These are phyloP conservation scores for Plemyria rubiginata DNA, from an alignment of 2,888 invertebrate species.

Conservation along the genomic window DNA sequence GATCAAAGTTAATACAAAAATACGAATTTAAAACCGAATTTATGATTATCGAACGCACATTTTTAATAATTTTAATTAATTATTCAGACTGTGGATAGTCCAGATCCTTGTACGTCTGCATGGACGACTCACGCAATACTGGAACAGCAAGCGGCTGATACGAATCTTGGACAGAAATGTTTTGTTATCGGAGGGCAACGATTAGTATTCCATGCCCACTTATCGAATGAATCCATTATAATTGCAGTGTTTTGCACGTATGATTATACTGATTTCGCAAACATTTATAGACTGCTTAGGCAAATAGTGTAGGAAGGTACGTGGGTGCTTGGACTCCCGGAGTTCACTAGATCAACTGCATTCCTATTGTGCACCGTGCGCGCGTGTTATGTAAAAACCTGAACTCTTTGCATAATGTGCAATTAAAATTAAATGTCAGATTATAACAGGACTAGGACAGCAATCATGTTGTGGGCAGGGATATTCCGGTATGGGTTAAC, in stretches of 20 bases:
- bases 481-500: too few species aligned
- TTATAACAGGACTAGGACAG: not conserved
- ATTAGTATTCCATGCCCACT: slow-evolving; percentile 55
- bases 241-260: slow-evolving; percentile 56
- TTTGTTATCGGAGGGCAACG: slow-evolving; percentile 64
- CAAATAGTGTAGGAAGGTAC: not conserved
- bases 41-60: slow-evolving; percentile 5
- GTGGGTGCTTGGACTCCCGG: not conserved
- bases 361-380: slow-evolving; percentile 46
- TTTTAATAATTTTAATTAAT: not conserved
- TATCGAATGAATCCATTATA: slow-evolving; percentile 56
- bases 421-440: not conserved
- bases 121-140: slow-evolving; percentile 58
- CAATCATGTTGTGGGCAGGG: not conserved
- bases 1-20: not conserved
- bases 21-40: not conserved
- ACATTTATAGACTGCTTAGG: slow-evolving; percentile 21
- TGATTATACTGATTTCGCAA: slow-evolving; percentile 29
- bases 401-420: slow-evolving; percentile 20
- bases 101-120: slow-evolving; percentile 43
- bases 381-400: slow-evolving; percentile 45
- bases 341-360: slow-evolving; percentile 46
- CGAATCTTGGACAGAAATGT: slow-evolving; percentile 53
- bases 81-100: slow-evolving; percentile 7
- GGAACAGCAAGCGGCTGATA: slow-evolving; percentile 53